These are phyloP conservation scores for Neotoma lepida DNA, from an alignment of 2,113 vertebrate genomes.

Conservation along the genomic window DNA sequence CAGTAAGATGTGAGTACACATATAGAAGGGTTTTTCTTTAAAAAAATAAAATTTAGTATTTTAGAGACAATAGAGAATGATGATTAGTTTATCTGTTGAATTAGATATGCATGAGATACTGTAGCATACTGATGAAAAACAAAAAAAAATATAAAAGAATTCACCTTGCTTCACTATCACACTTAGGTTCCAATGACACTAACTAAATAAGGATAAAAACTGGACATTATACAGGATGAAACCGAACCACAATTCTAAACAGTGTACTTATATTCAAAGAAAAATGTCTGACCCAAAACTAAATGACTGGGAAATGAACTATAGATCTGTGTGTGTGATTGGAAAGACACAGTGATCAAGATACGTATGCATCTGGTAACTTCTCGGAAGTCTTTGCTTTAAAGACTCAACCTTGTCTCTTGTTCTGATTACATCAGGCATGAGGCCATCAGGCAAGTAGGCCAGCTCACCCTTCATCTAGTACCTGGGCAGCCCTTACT, in stretches of 20 bases:
- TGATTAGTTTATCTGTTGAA: neutral
- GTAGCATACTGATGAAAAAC: neutral
- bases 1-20: neutral
- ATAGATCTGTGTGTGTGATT: neutral
- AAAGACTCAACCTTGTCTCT: neutral
- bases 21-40: neutral
- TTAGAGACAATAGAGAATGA: neutral
- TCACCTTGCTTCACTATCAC: neutral
- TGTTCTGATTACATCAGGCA: neutral
- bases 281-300: neutral
- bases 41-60: conserved; percentile 6
- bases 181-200: neutral
- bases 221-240: neutral
- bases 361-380: neutral
- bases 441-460: neutral
- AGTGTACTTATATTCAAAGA: neutral
- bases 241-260: neutral
- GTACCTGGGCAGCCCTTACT: neutral
- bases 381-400: neutral
- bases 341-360: neutral
- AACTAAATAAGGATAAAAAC: neutral
- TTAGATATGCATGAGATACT: neutral
- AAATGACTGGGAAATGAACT: neutral
- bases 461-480: neutral
- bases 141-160: neutral